A percentile compares a stretch with the other conserved stretches of the same genome.
Evolutionary conservation across 2,888 invertebrate genomes (phyloP).

Genomic region (Agriopis marginaria): DNA sequence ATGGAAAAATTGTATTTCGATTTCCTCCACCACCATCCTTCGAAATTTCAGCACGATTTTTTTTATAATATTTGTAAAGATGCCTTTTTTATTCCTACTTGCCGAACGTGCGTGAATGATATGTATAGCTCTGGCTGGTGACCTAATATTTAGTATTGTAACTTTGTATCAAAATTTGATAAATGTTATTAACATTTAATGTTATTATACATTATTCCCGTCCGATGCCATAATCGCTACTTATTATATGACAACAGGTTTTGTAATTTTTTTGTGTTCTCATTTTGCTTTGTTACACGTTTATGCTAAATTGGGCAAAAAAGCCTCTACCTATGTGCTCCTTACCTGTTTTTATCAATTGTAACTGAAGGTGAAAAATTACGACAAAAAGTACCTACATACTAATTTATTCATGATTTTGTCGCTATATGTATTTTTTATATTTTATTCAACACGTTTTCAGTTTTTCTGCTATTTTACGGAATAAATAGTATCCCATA

Average conservation of each 20-base stretch:
- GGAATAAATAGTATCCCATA: no score
- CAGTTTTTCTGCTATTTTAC: no score
- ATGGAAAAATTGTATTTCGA: no score
- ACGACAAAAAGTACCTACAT: conserved; percentile 32
- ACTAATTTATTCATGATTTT: background rate
- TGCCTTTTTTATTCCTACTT: no score
- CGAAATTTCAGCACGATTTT: no score
- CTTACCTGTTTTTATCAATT: conserved; percentile 29
- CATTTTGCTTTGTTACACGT: conserved; percentile 65
- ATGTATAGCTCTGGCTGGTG: background rate
- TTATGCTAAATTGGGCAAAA: conserved; percentile 57
- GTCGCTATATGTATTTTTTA: no score
- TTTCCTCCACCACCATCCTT: no score
- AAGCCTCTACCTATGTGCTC: conserved; percentile 33
- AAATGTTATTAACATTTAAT: no score
- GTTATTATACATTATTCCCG: conserved; percentile 43
- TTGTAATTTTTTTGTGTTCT: conserved; percentile 62
- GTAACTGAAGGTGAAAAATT: conserved; percentile 42
- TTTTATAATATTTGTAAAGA: no score
- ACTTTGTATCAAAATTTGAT: conserved; percentile 35
- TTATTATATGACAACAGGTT: conserved; percentile 66
- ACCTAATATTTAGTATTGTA: conserved; percentile 10
- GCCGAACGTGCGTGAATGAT: no score
- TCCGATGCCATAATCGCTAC: conserved; percentile 65
- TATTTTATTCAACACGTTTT: no score